Conservation (phyloP, 2,113 vertebrate genomes). For the Trematocara unimaculatum region DNA sequence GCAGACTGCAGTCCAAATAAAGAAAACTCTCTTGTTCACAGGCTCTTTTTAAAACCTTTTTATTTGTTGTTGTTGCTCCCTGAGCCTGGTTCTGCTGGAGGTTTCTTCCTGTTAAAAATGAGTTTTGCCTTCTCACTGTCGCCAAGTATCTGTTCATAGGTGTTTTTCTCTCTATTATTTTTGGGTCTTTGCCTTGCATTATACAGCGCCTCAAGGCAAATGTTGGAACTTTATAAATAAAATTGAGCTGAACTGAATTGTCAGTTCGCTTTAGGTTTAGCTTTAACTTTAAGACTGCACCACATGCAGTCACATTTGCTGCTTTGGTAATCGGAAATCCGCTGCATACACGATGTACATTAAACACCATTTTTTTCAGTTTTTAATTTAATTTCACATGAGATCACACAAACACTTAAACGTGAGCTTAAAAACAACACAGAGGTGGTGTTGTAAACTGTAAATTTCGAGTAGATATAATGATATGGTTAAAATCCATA, state of each 20-base stretch:
- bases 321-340: neutral
- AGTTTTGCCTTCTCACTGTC: neutral
- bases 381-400: neutral
- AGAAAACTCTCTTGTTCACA: neutral
- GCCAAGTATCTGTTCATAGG: fast-evolving
- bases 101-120: neutral
- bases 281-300: neutral
- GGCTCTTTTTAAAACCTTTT: neutral
- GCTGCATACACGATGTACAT: neutral
- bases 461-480: neutral
- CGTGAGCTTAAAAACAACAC: neutral
- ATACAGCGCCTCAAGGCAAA: neutral
- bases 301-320: neutral
- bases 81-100: neutral
- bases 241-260: neutral
- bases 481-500: neutral
- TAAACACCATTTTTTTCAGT: neutral
- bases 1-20: neutral
- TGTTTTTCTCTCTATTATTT: neutral
- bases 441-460: neutral
- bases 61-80: neutral
- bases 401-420: neutral
- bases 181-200: neutral
- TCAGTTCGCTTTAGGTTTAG: neutral
- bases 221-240: neutral